These are phyloP conservation scores for Polylopha cassiicola DNA, from an alignment of 2,888 invertebrate species.

Conservation along the genomic window DNA sequence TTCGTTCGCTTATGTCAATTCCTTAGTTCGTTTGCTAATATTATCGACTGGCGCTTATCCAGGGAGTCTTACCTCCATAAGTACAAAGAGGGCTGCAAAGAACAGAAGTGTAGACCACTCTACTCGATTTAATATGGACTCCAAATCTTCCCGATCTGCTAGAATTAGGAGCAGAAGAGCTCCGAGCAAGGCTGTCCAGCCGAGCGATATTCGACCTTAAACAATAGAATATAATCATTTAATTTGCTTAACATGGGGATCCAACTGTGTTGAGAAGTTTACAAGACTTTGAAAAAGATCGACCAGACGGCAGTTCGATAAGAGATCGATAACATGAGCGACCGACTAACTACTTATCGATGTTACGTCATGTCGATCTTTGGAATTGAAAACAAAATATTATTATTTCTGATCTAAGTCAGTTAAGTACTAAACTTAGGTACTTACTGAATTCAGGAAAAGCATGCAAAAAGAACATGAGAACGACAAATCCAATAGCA, in stretches of 20 bases:
- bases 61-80: slow-evolving; percentile 88
- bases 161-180: slow-evolving; percentile 86
- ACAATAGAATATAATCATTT: slow-evolving; percentile 9
- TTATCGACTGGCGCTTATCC: no score
- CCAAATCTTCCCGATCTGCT: slow-evolving; percentile 86
- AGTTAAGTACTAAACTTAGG: no score
- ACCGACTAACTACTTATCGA: no score
- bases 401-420: no score
- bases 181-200: slow-evolving; percentile 91
- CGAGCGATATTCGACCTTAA: slow-evolving; percentile 83
- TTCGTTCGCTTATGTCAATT: no score
- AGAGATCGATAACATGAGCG: no score
- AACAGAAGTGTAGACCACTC: slow-evolving; percentile 95
- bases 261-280: no score
- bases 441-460: slow-evolving; percentile 83
- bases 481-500: slow-evolving; percentile 84
- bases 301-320: no score
- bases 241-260: not conserved
- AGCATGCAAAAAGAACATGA: slow-evolving; percentile 89
- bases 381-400: no score
- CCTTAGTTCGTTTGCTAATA: no score
- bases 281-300: no score
- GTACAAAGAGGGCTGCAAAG: slow-evolving; percentile 91
- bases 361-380: no score
- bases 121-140: slow-evolving; percentile 88